Evolutionary conservation across 2,797 vertebrate species (phyloP).

Genomic region (Gadopsis marmoratus): DNA sequence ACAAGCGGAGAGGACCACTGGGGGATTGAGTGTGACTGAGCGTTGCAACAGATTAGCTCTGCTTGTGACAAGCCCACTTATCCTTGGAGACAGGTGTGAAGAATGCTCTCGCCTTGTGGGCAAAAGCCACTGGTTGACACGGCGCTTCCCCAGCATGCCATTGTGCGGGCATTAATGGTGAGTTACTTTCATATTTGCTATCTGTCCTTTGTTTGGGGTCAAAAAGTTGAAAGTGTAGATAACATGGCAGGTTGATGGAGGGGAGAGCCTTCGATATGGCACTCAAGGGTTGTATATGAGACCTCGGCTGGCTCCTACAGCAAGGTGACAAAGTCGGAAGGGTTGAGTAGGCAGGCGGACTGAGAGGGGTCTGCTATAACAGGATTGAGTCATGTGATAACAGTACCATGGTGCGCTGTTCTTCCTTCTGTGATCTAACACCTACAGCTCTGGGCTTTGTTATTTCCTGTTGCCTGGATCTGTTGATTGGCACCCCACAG

Average conservation of each 20-base stretch:
- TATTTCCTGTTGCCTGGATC: constrained; percentile 72
- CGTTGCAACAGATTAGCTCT: constrained; percentile 86
- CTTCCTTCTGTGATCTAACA: constrained; percentile 66
- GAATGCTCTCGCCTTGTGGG: constrained; percentile 82
- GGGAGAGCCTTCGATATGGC: constrained; percentile 36
- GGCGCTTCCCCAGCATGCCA: constrained; percentile 55
- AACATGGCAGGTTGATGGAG: constrained; percentile 60
- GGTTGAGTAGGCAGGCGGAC: constrained; percentile 39
- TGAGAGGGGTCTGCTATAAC: constrained; percentile 26
- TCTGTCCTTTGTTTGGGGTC: constrained; percentile 73
- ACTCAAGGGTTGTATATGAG: constrained; percentile 50
- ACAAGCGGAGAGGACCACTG: constrained; percentile 74
- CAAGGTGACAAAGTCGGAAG: constrained; percentile 48
- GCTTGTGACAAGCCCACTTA: constrained; percentile 84
- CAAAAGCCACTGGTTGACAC: constrained; percentile 80
- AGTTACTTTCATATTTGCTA: constrained; percentile 73
- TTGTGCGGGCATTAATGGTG: constrained; percentile 49
- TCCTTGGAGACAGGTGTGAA: constrained; percentile 87
- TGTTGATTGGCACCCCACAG: constrained; percentile 81
- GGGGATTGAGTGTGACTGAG: constrained; percentile 86
- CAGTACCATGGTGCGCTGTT: constrained; percentile 44
- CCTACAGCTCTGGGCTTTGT: constrained; percentile 60
- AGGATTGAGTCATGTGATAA: constrained; percentile 55
- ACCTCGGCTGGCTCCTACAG: constrained; percentile 33
- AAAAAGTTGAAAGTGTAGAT: constrained; percentile 67